A percentile compares a stretch with the other conserved stretches of the same genome.
Evolutionary conservation across 2,888 invertebrate genomes (phyloP).

Genomic region (Sepioteuthis lessoniana): DNA sequence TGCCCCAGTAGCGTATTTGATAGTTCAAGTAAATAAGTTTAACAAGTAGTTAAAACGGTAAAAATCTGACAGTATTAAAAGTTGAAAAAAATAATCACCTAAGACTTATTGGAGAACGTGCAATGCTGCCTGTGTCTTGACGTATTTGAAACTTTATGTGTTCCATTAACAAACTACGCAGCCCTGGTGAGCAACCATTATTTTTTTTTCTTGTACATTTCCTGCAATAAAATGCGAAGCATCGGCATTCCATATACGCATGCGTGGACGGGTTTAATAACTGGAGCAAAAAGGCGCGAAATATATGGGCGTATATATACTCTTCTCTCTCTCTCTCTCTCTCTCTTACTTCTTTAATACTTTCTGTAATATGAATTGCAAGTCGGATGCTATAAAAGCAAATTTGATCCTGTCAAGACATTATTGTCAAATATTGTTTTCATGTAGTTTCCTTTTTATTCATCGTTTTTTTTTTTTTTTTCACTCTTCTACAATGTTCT

Average conservation of each 20-base stretch:
- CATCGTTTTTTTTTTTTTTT: background rate
- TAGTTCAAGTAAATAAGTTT: too few species aligned
- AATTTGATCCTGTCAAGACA: constrained; percentile 14
- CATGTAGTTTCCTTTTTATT: background rate
- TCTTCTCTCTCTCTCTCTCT: background rate
- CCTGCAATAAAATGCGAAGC: background rate
- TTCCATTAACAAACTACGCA: background rate
- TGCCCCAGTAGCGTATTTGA: too few species aligned
- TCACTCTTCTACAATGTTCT: background rate
- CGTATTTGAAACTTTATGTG: background rate
- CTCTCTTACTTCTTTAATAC: background rate
- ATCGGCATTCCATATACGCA: background rate
- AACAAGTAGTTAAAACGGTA: too few species aligned
- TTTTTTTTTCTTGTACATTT: background rate
- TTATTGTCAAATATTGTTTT: constrained; percentile 7
- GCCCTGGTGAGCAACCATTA: too few species aligned
- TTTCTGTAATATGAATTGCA: background rate
- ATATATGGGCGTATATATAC: background rate
- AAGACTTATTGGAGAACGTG: background rate
- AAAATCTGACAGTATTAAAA: background rate
- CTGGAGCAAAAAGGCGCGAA: constrained; percentile 21
- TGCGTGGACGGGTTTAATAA: constrained; percentile 8
- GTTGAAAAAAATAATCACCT: too few species aligned
- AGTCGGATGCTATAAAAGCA: background rate
- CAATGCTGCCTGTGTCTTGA: background rate